Conservation (phyloP, 2,888 invertebrate genomes). For the Torymus tubicola region DNA sequence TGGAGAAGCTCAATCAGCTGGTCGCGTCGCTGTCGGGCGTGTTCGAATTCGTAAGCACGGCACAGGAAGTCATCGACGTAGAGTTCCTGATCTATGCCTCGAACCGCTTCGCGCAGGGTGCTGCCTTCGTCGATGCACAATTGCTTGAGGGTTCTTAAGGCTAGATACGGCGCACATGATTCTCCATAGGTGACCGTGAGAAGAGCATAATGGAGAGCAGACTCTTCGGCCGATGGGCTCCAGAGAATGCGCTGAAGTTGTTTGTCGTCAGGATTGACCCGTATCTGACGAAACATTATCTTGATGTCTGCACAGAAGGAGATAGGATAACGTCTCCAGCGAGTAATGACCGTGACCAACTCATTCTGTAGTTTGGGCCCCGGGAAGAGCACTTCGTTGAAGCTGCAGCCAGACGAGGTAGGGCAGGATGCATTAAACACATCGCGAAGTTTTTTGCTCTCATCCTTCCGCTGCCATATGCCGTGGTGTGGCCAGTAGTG, state of each 20-base stretch:
- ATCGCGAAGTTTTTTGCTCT: slow-evolving; percentile 28
- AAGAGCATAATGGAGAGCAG: neutral
- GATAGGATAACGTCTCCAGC: neutral
- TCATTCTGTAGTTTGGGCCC: slow-evolving; percentile 1
- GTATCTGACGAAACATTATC: neutral
- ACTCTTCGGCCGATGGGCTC: neutral
- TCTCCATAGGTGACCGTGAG: slow-evolving; percentile 7
- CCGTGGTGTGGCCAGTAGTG: neutral
- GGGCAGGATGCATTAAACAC: neutral
- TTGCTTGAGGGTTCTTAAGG: slow-evolving; percentile 2
- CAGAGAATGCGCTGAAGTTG: slow-evolving; percentile 28
- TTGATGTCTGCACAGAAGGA: slow-evolving; percentile 1
- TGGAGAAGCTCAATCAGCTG: too few species aligned
- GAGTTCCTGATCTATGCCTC: neutral
- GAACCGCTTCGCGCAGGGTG: neutral
- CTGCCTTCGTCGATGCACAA: slow-evolving; percentile 18
- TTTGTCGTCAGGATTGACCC: neutral
- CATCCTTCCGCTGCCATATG: neutral
- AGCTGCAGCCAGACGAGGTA: neutral
- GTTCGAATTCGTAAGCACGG: neutral
- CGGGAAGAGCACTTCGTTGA: neutral
- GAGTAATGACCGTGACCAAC: neutral
- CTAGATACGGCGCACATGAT: slow-evolving; percentile 17
- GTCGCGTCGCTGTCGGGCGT: too few species aligned
- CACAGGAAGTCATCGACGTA: slow-evolving; percentile 31